These are phyloP conservation scores for Daphoenositta chrysoptera DNA, from an alignment of 2,113 vertebrate species.

Conservation along the genomic window DNA sequence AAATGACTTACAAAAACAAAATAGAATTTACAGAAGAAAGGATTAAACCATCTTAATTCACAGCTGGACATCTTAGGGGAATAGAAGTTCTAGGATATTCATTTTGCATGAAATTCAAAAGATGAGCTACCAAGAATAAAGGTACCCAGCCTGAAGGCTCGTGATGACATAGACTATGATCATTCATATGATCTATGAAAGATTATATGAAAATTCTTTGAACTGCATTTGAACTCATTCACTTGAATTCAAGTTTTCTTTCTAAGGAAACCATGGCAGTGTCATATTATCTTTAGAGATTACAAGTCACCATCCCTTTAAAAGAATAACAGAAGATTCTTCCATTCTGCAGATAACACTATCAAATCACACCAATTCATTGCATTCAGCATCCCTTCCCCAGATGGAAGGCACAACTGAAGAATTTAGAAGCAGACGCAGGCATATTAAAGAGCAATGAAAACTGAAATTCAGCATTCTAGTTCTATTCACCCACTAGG, in stretches of 20 bases:
- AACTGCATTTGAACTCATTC: background rate
- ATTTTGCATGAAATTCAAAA: background rate
- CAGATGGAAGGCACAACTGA: background rate
- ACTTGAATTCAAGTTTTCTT: background rate
- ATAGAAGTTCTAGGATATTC: background rate
- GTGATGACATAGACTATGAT: background rate
- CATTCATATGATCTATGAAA: background rate
- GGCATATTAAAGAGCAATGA: background rate
- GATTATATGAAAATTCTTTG: background rate
- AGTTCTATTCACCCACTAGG: background rate
- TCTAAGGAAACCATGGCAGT: background rate
- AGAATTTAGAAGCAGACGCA: background rate
- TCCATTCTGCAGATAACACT: background rate
- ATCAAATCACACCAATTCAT: background rate
- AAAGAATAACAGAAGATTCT: background rate
- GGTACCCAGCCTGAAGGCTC: background rate
- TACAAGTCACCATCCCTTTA: background rate
- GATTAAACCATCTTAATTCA: background rate
- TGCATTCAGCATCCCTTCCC: background rate
- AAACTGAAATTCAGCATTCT: background rate
- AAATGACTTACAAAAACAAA: background rate
- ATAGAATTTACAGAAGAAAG: background rate
- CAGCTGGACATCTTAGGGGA: background rate
- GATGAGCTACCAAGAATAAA: background rate
- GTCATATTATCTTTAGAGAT: background rate